Base-by-base conservation (phyloP, 2,113 vertebrate species). In the Sorex fumeus region DNA sequence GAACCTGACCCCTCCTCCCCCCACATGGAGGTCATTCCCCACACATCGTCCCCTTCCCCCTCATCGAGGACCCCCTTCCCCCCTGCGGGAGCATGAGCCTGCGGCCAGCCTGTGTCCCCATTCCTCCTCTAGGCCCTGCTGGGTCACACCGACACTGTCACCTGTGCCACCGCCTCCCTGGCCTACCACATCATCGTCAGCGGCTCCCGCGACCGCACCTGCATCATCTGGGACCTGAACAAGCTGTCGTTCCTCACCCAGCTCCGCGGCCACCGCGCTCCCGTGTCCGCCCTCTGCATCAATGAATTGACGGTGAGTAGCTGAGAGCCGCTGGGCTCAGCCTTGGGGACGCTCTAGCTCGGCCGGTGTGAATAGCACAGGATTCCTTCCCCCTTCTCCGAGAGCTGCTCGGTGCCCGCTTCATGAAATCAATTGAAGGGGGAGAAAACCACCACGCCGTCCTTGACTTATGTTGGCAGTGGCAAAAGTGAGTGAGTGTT, bases 191-290 rank as follows among this genome's bases (percentile, higher is more conserved):
- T 99, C 0, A 98, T 99, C 0, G 99, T 99, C 81, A 99, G 99
- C 0, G 99, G 99, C 23, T 99, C 99, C 1, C 98, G 99, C 8
- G 99, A 99, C 94, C 98, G 99, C 50, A 99, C 99, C 87, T 99
- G 99, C 97, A 99, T 99, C 98, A 98, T 99, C 94, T 99, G 99
- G 99, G 99, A 99, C 93, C 98, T 99, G 94, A 99, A 99, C 94
- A 99, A 99, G 93, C 98, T 99, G 1, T 99, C 99, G 0, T 99
- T 99, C 87, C 98, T 99, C 45, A 99, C 99, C 0, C 99, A 99
- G 96, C 98, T 99, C 66, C 97, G 99, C 8, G 99, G 99, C 5
- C 99, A 99, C 97, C 98, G 99, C 28, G 99, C 99, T 7, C 99
- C 99, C 0, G 98, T 99, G 34, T 99, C 99, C 0, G 99, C 99